Conservation (phyloP, 2,113 vertebrate species). For the Stictonetta naevosa region DNA sequence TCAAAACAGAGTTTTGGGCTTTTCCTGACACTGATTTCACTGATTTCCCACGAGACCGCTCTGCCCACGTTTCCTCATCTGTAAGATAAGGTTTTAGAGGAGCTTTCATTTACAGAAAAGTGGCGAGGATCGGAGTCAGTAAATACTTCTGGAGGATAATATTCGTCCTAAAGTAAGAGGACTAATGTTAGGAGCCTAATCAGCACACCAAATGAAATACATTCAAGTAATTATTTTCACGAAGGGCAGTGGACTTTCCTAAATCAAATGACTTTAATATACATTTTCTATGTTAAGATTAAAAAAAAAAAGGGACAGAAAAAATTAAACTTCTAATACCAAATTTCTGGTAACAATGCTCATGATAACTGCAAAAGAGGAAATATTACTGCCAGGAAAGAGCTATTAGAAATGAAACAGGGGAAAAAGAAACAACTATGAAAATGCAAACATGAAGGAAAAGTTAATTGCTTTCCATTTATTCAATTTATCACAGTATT, state of each 20-base stretch:
- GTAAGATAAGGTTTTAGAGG: not conserved
- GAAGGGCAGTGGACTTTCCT: not conserved
- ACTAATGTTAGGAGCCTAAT: not conserved
- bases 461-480: conserved; percentile 50
- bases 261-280: not conserved
- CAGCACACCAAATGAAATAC: not conserved
- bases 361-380: not conserved
- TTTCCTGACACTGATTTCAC: conserved; percentile 5
- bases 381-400: conserved; percentile 8
- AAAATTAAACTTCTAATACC: not conserved
- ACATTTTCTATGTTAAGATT: not conserved
- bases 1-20: not conserved
- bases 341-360: conserved; percentile 40
- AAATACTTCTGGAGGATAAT: not conserved
- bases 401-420: not conserved
- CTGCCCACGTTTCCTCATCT: not conserved
- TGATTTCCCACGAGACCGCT: not conserved
- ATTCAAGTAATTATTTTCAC: not conserved
- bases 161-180: not conserved
- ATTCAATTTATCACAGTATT: conserved; percentile 31
- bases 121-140: not conserved
- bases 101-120: not conserved
- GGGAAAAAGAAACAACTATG: not conserved
- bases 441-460: conserved; percentile 38
- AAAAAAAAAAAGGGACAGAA: not conserved